Base-by-base conservation (phyloP, 2,113 vertebrate genomes). In the Clarias magur region DNA sequence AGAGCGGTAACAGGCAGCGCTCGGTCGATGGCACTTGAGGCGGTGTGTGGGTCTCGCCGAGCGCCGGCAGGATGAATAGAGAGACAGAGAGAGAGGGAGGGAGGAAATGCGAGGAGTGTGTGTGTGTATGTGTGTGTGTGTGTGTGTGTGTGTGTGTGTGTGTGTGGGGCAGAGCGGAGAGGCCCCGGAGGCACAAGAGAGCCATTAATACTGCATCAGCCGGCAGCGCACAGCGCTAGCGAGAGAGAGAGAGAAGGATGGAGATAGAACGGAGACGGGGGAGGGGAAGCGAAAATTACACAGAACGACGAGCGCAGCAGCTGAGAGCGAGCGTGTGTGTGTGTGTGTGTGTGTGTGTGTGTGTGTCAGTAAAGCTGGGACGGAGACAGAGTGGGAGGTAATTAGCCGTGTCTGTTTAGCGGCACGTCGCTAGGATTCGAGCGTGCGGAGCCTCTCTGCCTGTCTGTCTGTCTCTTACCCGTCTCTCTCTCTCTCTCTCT, bases 181-280 rank as follows among this genome's bases (percentile, higher is more conserved):
- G 83, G 85, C 88, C 85, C 85, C 85, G 63, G 84, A 86, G 88
- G 91, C 88, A 89, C 88, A 88, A 89, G 87, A 92, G 90, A 91
- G 89, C 91, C 91, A 92, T 91, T 92, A 92, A 92, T 92, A 90
- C 92, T 91, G 91, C 92, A 91, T 91, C 89, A 90, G 91, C 68
- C 88, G 86, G 86, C 85, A 86, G 90, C 80, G 27, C 87, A 70
- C 84, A 88, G 88, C 60, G 57, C 76, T 81, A 79, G 88, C 12
- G 63, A 79, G 88, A 68, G 67, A 81, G 88, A 53, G 42, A 68
- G 53, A 79, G 82, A 73, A 60, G 59, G 60, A 63, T 56, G 63
- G 78, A 82, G 68, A 65, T 60, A 34, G 57, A 67, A 53, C 38
- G 54, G 34, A 42, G 56, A 76, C 23, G 62, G 56, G 19, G 60